Evolutionary conservation across 1,140 invertebrate species (phyloP).

Genomic region (Agrypnia vestita): DNA sequence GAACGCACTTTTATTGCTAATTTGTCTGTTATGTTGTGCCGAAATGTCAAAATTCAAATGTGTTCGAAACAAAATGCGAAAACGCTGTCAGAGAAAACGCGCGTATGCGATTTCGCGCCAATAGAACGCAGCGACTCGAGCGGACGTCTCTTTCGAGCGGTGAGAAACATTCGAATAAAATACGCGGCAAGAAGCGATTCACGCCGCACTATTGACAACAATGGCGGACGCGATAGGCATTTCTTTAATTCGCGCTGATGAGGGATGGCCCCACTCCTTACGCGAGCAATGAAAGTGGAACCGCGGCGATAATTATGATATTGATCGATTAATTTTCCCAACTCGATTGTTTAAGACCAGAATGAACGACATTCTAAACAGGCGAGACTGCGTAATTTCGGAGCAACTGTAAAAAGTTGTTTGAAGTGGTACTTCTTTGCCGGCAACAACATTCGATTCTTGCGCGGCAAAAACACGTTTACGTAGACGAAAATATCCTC

Average conservation of each 20-base stretch:
- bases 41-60: slow-evolving; percentile 25
- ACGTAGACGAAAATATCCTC: no score
- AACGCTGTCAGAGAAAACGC: neutral
- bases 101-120: neutral
- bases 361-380: no score
- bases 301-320: neutral
- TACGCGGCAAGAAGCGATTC: slow-evolving; percentile 26
- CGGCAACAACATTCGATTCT: no score
- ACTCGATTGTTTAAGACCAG: neutral
- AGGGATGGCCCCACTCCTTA: neutral
- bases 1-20: no score
- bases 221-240: neutral
- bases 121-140: slow-evolving; percentile 4
- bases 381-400: no score
- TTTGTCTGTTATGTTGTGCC: neutral
- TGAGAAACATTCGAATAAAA: slow-evolving; percentile 36
- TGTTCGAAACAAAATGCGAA: neutral
- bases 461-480: no score
- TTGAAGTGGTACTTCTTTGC: no score
- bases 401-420: no score
- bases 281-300: neutral
- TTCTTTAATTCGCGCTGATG: neutral
- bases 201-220: slow-evolving; percentile 1
- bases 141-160: slow-evolving; percentile 30
- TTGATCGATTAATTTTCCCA: neutral